Percentiles rank a stretch among this genome's conserved stretches.
These are phyloP conservation scores for Pangasius djambal DNA, from an alignment of 2,797 vertebrate species.

Conservation along the genomic window DNA sequence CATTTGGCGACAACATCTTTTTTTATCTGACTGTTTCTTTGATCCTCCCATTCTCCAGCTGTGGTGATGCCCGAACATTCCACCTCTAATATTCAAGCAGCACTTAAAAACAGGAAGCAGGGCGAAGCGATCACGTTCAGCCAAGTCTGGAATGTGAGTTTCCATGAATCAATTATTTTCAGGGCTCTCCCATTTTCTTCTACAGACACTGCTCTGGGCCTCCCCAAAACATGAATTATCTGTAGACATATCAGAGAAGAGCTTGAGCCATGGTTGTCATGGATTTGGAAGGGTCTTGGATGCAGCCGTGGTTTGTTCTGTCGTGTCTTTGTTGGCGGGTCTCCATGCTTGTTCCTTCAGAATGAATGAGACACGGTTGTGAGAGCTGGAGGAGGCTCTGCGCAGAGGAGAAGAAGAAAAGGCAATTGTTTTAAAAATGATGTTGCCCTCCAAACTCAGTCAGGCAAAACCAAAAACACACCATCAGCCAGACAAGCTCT, in stretches of 20 bases:
- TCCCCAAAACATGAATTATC: constrained; percentile 43
- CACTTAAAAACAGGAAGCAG: constrained; percentile 52
- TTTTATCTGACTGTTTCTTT: constrained; percentile 33
- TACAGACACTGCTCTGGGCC: constrained; percentile 24
- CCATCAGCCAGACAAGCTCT: background rate
- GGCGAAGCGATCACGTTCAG: constrained; percentile 46
- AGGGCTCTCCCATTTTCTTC: constrained; percentile 36
- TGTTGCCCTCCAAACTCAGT: constrained; percentile 47
- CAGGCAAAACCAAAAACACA: constrained; percentile 51
- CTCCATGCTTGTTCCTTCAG: constrained; percentile 32
- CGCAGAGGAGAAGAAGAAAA: constrained; percentile 34
- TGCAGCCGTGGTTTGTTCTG: constrained; percentile 34
- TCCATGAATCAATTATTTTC: constrained; percentile 50
- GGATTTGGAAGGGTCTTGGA: constrained; percentile 44
- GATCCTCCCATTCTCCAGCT: constrained; percentile 33
- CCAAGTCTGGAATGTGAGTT: constrained; percentile 50
- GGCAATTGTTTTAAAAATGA: constrained; percentile 49
- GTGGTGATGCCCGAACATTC: constrained; percentile 33
- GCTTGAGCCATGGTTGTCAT: constrained; percentile 49
- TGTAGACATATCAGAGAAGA: constrained; percentile 50
- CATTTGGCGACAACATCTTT: background rate
- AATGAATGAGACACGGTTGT: constrained; percentile 45
- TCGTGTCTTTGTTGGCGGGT: constrained; percentile 53
- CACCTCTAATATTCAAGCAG: constrained; percentile 34
- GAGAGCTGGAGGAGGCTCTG: constrained; percentile 40